phyloP scores from a whole-genome alignment of 2,888 invertebrate genomes.

The Epistrophella euchroma region DNA sequence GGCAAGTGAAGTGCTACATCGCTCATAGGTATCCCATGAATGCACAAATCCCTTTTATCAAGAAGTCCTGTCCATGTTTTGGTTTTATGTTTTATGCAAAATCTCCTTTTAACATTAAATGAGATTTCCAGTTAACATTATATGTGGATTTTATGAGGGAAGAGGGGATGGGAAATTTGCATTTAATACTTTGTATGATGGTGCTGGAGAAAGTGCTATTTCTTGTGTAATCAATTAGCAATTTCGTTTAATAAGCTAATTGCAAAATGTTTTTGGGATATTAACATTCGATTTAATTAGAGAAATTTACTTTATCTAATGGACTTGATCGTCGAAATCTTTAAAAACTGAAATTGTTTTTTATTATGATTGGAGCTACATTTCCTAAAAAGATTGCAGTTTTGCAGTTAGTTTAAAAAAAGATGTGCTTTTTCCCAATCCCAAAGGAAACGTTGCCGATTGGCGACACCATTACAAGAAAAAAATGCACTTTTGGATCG shows the following conservation, averaged over 20 bases:
- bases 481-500: too few species aligned
- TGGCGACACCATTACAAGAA: too few species aligned
- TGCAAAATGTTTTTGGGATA: constrained; percentile 2
- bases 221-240: constrained; percentile 3
- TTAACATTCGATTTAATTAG: background rate
- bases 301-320: background rate
- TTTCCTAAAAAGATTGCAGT: too few species aligned
- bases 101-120: constrained; percentile 19
- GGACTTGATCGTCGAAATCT: too few species aligned
- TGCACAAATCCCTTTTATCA: constrained; percentile 13
- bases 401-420: too few species aligned
- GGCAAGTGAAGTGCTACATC: constrained; percentile 4
- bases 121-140: constrained; percentile 4
- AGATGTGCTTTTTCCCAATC: too few species aligned
- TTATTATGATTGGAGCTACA: too few species aligned
- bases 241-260: constrained; percentile 14
- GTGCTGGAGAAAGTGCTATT: background rate
- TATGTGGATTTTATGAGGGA: background rate
- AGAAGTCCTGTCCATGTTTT: constrained; percentile 2
- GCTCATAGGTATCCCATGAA: constrained; percentile 22
- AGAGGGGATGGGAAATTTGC: background rate
- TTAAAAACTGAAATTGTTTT: too few species aligned
- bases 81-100: constrained; percentile 27
- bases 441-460: too few species aligned
- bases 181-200: background rate